Percentiles rank a stretch among this genome's conserved stretches.
These are phyloP conservation scores for Myotis pilosus DNA, from an alignment of 2,797 vertebrate genomes.

Conservation along the genomic window DNA sequence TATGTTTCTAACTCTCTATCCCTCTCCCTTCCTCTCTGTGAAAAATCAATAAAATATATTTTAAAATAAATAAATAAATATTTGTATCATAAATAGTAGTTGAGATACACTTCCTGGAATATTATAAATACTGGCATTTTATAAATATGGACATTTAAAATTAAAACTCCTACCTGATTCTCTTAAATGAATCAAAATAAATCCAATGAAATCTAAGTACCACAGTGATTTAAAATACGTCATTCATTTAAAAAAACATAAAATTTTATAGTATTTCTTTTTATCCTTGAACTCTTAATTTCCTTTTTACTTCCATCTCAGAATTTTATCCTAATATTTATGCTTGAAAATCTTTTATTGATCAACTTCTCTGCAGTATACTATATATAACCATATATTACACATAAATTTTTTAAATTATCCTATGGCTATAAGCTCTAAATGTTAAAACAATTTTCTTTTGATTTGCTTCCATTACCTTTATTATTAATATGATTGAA, in stretches of 20 bases:
- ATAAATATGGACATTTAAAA: constrained; percentile 1
- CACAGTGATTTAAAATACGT: background rate
- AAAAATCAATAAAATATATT: no score
- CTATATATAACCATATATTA: background rate
- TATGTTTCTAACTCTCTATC: no score
- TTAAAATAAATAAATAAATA: no score
- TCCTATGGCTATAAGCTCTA: background rate
- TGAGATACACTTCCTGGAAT: constrained; percentile 18
- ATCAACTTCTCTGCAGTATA: background rate
- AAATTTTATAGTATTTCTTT: background rate
- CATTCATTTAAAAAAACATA: background rate
- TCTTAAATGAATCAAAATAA: constrained; percentile 14
- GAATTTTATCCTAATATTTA: constrained; percentile 37
- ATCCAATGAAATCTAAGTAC: constrained; percentile 17
- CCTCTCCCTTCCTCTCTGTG: no score
- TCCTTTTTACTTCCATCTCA: background rate
- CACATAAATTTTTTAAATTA: background rate
- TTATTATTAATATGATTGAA: constrained; percentile 3
- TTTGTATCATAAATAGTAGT: constrained; percentile 11
- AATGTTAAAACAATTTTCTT: background rate
- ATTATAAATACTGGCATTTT: constrained; percentile 5
- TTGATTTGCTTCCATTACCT: background rate
- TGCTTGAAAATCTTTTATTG: background rate
- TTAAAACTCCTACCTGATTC: background rate
- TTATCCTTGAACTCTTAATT: background rate